phyloP scores from a whole-genome alignment of 2,888 invertebrate genomes.

The Tetropium fuscum region DNA sequence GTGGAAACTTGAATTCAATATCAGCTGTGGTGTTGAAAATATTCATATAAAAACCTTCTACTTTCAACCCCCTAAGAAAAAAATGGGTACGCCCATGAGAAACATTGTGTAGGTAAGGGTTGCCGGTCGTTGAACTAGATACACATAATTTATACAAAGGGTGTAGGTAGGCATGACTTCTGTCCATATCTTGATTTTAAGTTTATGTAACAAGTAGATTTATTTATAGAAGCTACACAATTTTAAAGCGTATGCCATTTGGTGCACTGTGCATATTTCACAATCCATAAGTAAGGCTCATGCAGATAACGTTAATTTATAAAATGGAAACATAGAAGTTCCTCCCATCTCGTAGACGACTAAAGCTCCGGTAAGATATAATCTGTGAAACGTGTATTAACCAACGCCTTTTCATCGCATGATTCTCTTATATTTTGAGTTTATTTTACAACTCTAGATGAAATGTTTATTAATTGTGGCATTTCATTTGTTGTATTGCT shows the following conservation, averaged over 20 bases:
- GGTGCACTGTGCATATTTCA: conserved; percentile 1
- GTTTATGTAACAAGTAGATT: too few species aligned
- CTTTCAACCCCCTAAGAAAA: too few species aligned
- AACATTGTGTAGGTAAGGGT: too few species aligned
- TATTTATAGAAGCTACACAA: too few species aligned
- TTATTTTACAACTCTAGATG: background rate
- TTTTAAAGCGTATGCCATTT: conserved; percentile 2
- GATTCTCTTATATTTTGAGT: conserved; percentile 9
- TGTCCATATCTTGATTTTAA: too few species aligned
- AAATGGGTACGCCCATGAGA: too few species aligned
- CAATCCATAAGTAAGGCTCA: background rate
- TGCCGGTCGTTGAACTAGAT: too few species aligned
- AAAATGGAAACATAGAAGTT: conserved; percentile 1
- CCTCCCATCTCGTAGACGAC: conserved; percentile 2
- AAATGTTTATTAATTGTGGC: conserved; percentile 12
- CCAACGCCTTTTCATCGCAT: conserved; percentile 12
- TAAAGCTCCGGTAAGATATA: conserved; percentile 8
- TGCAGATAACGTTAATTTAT: conserved; percentile 6
- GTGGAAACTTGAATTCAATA: too few species aligned
- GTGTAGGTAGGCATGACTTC: too few species aligned
- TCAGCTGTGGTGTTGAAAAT: too few species aligned
- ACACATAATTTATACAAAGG: too few species aligned
- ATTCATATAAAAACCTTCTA: too few species aligned
- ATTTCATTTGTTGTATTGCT: background rate
- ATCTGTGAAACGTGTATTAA: conserved; percentile 4